phyloP scores from a whole-genome alignment of 2,113 vertebrate genomes.

The Corvus moneduloides region DNA sequence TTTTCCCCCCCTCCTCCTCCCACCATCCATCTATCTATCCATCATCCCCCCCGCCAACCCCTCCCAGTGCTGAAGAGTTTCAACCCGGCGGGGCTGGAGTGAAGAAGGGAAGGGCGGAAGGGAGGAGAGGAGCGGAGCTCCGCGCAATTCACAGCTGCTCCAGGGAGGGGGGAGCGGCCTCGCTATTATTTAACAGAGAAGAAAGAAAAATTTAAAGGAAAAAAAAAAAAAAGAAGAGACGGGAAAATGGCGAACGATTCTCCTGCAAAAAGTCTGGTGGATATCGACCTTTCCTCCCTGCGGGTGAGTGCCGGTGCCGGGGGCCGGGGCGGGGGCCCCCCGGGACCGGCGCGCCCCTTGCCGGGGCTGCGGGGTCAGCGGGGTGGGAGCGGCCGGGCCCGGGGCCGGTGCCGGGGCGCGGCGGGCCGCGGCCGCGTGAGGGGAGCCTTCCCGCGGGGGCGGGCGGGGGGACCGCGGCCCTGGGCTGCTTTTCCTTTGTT shows the following conservation, averaged over 20 bases:
- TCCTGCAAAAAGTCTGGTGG: too few species aligned
- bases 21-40: slow-evolving; percentile 11
- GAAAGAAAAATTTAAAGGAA: background rate
- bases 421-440: too few species aligned
- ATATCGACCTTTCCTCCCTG: too few species aligned
- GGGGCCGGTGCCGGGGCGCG: too few species aligned
- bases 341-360: too few species aligned
- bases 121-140: slow-evolving; percentile 1
- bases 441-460: too few species aligned
- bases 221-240: background rate
- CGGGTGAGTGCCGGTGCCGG: too few species aligned
- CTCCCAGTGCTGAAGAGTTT: slow-evolving; percentile 53
- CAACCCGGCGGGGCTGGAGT: slow-evolving; percentile 21
- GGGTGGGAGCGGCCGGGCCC: too few species aligned
- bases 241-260: slow-evolving; percentile 77
- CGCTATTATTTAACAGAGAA: background rate
- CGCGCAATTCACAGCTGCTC: background rate
- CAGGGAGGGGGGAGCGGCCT: background rate
- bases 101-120: slow-evolving; percentile 29
- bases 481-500: slow-evolving; percentile 74
- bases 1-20: background rate
- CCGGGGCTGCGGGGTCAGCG: too few species aligned
- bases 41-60: slow-evolving; percentile 30
- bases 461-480: background rate
- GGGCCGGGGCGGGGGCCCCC: too few species aligned